A percentile compares a stretch with the other conserved stretches of the same genome.
Evolutionary conservation across 2,113 vertebrate genomes (phyloP).

Genomic region (Theropithecus gelada): DNA sequence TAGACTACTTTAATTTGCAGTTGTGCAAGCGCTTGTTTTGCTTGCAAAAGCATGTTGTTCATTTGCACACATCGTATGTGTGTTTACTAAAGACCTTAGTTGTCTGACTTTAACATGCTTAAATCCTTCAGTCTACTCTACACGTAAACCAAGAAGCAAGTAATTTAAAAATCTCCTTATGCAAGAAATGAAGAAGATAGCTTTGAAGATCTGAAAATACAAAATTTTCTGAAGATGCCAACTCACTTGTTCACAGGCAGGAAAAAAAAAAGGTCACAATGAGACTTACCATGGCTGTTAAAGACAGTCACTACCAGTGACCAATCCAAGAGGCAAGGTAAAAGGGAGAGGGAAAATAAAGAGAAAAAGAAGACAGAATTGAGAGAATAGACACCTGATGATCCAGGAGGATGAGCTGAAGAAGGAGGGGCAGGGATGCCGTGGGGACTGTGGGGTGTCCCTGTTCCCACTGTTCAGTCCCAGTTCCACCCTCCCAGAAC

Average conservation of each 20-base stretch:
- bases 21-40: background rate
- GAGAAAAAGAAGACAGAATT: background rate
- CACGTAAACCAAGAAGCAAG: background rate
- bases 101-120: background rate
- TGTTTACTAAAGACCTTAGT: background rate
- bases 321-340: background rate
- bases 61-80: background rate
- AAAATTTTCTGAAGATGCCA: background rate
- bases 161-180: background rate
- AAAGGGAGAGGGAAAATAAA: background rate
- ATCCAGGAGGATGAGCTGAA: background rate
- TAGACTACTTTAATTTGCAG: background rate
- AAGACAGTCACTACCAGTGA: background rate
- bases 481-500: background rate
- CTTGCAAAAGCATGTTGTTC: background rate
- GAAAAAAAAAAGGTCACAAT: background rate
- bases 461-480: background rate
- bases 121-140: background rate
- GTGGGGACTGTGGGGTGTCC: rapidly evolving
- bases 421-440: background rate
- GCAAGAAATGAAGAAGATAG: background rate
- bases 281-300: background rate
- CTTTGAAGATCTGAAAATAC: background rate
- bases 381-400: background rate
- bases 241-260: background rate